Conservation (phyloP, 2,888 invertebrate genomes). For the Reticulitermes lucifugus region DNA sequence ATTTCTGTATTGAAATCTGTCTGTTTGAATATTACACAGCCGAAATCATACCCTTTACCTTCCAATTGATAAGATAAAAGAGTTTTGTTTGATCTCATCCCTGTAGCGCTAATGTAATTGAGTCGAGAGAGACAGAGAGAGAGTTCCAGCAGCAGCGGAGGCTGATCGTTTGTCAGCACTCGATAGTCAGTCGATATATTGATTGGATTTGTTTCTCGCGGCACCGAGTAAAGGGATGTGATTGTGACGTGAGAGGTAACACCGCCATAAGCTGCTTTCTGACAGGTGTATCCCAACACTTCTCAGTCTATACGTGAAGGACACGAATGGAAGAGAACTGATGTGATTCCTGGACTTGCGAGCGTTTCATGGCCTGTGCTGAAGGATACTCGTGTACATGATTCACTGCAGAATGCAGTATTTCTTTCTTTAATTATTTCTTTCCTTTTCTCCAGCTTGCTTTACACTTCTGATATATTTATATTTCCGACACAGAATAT, state of each 20-base stretch:
- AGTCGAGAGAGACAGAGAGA: constrained; percentile 23
- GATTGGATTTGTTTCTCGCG: constrained; percentile 34
- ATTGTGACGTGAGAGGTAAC: not conserved
- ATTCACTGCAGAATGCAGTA: no score
- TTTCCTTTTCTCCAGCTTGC: no score
- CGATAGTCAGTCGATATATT: constrained; percentile 39
- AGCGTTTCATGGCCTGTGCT: no score
- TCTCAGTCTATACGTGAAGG: no score
- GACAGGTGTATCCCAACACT: no score
- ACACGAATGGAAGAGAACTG: no score
- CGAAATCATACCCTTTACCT: constrained; percentile 21
- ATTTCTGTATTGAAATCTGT: constrained; percentile 18
- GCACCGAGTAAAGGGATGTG: not conserved
- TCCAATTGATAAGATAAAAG: constrained; percentile 33
- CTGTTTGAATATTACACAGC: constrained; percentile 23
- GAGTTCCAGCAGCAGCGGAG: constrained; percentile 11
- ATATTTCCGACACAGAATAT: no score
- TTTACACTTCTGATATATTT: no score
- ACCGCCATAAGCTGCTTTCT: not conserved
- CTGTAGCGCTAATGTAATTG: constrained; percentile 40
- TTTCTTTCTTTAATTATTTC: no score
- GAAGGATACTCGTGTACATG: no score
- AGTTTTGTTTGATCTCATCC: constrained; percentile 40
- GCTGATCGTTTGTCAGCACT: constrained; percentile 27
- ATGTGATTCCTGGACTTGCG: no score